Evolutionary conservation across 2,113 vertebrate genomes (phyloP), one percentile per base, ranked within the genome.

Genomic region (Toxotes jaculatrix): DNA sequence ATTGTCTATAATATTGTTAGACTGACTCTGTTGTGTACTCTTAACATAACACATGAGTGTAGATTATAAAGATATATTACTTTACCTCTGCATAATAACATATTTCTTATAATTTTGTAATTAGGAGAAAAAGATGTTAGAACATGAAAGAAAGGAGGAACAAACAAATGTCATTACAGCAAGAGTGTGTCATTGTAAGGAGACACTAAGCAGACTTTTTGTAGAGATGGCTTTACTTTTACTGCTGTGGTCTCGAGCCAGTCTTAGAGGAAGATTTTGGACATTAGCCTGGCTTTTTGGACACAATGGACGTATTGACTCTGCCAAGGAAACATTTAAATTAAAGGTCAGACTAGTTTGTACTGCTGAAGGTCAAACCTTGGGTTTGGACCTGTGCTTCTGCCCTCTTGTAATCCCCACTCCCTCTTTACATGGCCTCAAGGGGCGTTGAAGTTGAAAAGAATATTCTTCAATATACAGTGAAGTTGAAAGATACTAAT

Each of bases 311-410:
- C 47, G 62, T 66, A 40, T 63, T 80, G 85, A 69, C 66, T 74
- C 34, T 60, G 53, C 31, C 65, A 21, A 38, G 16, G 51, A 43
- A 65, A 66, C 70, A 51, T 69, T 84, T 34, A 73, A 77, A 76
- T 57, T 91, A 36, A 91, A 92, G 87, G 90, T 86, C 76, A 81
- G 32, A n/a, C 60, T 74, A 75, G 47, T 82, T 53, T 82, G 67
- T 74, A 62, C 38, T 1, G 47, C 38, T 38, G 73, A 85, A 82
- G 57, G 73, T 83, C 75, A 84, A 78, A 74, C 31, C 34, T 27
- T 57, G 45, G 53, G 76, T 68, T 80, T 60, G 68, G 62, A 73
- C 40, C 27, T 43, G 16, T 32, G 34, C 34, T 27, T 65, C 36
- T 53, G 53, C 56, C 42, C 57, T 38, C 64, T 65, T 57, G 47